Evolutionary conservation across 2,797 vertebrate genomes (phyloP), one percentile per base, ranked within the genome.

Genomic region (Tapera naevia): DNA sequence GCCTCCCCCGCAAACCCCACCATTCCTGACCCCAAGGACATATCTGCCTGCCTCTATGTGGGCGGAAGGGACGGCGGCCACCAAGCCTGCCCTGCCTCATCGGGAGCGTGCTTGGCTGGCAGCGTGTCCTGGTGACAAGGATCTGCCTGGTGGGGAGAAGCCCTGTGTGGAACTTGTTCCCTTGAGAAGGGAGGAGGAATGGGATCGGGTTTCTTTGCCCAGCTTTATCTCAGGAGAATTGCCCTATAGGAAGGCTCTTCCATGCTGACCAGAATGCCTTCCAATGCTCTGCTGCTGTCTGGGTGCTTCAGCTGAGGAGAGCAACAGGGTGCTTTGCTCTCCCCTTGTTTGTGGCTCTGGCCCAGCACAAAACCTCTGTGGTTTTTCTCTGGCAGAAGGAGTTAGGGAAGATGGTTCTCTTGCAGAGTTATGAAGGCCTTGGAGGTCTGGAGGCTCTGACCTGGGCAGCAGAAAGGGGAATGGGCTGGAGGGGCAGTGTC

Each of bases 401-500:
- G 39, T 15, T 3, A 0, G 54, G 74, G 39, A 69, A 35, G 46
- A 41, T 86, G 54, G 8, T 65, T 89, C 56, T 71, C 62, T 83
- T 65, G 56, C 88, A 53, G 72, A 75, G 91, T 93, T 61, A 86
- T 80, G 73, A 89, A 86, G 78, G 85, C 80, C 86, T 48, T 66
- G 86, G 54, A 54, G 80, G 88, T 81, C 91, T 93, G 93, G 93
- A 95, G 91, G 94, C 94, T 94, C 93, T 84, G 89, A 81, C 51
- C 22, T 10, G 46, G 43, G 18, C 4, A 6, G 51, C 60, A 64
- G 73, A 32, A 70, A 12, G 58, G 48, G 39, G n/a, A 48, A 24
- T 0, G 0, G 56, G 13, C 67, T 85, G 56, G 51, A 51, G 51
- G 51, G 39, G 35, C 3, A 8, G 1, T 0, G 7, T 39, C 1